Evolutionary conservation across 2,113 vertebrate species (phyloP).

Genomic region (Chlorocebus sabaeus): DNA sequence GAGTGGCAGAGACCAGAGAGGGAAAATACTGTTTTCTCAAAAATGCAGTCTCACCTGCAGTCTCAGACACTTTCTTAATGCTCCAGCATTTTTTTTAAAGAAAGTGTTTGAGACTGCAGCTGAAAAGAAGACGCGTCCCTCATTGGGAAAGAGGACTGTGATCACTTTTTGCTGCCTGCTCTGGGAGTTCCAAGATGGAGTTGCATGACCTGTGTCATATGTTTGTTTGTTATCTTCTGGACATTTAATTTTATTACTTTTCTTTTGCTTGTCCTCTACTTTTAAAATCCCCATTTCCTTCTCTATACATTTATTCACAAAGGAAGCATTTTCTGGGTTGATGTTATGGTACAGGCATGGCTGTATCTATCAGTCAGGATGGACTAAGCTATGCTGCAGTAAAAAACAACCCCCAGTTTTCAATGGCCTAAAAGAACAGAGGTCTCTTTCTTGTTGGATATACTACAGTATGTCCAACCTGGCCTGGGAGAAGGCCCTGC

Average conservation of each 20-base stretch:
- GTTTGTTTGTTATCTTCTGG: background rate
- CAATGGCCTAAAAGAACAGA: background rate
- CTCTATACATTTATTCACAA: background rate
- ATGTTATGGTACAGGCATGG: background rate
- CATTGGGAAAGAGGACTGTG: background rate
- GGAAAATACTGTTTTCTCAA: background rate
- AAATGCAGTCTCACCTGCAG: no score
- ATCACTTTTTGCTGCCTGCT: background rate
- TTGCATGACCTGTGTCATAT: background rate
- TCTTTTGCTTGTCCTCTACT: background rate
- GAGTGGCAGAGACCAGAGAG: background rate
- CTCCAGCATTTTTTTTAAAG: background rate
- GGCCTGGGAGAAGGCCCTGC: background rate
- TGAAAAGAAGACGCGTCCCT: background rate
- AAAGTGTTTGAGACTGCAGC: rapidly evolving
- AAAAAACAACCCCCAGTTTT: background rate
- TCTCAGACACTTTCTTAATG: no score
- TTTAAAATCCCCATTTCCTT: background rate
- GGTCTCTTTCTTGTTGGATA: background rate
- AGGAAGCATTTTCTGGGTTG: background rate
- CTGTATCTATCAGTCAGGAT: background rate
- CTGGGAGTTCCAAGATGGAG: no score
- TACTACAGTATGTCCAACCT: background rate
- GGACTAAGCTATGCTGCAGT: background rate
- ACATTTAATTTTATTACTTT: background rate